phyloP scores from a whole-genome alignment of 2,797 vertebrate genomes.

The Hydrolagus colliei region DNA sequence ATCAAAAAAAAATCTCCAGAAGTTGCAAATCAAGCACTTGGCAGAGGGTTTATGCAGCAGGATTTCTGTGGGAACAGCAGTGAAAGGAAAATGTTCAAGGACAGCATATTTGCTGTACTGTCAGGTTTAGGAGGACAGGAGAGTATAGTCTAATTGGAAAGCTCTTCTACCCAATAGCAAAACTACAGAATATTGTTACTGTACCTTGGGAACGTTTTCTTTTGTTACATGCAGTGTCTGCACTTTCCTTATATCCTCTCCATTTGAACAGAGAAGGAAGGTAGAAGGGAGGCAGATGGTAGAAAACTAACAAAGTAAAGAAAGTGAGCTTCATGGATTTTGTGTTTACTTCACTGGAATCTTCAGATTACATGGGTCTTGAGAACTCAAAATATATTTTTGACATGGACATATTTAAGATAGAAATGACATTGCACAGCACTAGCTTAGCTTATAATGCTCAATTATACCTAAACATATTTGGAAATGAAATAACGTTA shows the following conservation, averaged over 20 bases:
- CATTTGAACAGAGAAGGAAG: slow-evolving; percentile 98
- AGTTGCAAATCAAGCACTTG: not conserved
- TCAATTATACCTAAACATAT: not conserved
- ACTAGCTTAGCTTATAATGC: not conserved
- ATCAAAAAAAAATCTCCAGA: not conserved
- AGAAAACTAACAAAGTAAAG: slow-evolving; percentile 96
- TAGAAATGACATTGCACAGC: no score
- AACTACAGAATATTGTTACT: slow-evolving; percentile 53
- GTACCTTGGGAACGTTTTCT: slow-evolving; percentile 96
- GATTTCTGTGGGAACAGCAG: not conserved
- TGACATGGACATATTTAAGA: no score
- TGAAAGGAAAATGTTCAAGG: not conserved
- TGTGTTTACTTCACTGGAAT: not conserved
- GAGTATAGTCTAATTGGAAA: not conserved
- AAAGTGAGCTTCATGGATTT: slow-evolving; percentile 69
- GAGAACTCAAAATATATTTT: slow-evolving; percentile 10
- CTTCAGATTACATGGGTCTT: not conserved
- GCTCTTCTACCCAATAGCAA: slow-evolving; percentile 14
- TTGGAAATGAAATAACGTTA: not conserved
- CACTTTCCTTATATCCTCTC: slow-evolving; percentile 93
- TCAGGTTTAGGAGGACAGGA: not conserved
- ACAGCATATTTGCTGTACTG: not conserved
- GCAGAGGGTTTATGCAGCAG: not conserved
- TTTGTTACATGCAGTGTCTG: slow-evolving; percentile 89
- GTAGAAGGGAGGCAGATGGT: slow-evolving; percentile 94